Evolutionary conservation across 1,140 invertebrate genomes (phyloP).

Genomic region (Procambarus clarkii): DNA sequence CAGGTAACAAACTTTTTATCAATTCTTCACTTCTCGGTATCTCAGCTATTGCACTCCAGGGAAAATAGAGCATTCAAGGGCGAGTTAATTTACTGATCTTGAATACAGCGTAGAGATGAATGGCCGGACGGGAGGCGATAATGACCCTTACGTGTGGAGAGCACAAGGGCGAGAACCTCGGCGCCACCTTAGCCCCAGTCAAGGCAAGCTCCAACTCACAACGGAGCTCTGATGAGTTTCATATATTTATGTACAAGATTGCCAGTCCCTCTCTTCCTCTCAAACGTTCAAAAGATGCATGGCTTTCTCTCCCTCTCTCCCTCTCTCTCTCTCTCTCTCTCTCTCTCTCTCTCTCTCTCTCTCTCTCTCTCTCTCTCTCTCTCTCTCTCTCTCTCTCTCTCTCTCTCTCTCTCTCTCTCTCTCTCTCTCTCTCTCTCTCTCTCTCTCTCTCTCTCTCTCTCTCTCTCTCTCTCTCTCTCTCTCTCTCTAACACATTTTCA

Average conservation of each 20-base stretch:
- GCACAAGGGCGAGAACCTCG: background rate
- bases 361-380: background rate
- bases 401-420: background rate
- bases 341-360: background rate
- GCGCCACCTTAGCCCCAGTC: background rate
- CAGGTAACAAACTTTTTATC: too few species aligned
- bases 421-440: background rate
- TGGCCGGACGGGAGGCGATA: constrained; percentile 16
- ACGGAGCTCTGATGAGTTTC: constrained; percentile 53
- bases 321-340: too few species aligned
- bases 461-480: too few species aligned
- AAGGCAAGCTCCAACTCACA: background rate
- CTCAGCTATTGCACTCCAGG: too few species aligned
- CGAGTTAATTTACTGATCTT: constrained; percentile 33
- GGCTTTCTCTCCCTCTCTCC: background rate
- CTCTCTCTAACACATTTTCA: too few species aligned
- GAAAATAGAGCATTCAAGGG: too few species aligned
- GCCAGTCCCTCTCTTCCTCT: background rate
- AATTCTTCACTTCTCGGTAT: too few species aligned
- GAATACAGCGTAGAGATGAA: constrained; percentile 57
- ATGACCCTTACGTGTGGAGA: background rate
- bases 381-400: background rate
- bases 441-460: background rate
- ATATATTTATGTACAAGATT: constrained; percentile 50
- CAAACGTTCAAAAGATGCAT: background rate